These are phyloP conservation scores for Anorthoa munda DNA, from an alignment of 2,888 invertebrate species.

Conservation along the genomic window DNA sequence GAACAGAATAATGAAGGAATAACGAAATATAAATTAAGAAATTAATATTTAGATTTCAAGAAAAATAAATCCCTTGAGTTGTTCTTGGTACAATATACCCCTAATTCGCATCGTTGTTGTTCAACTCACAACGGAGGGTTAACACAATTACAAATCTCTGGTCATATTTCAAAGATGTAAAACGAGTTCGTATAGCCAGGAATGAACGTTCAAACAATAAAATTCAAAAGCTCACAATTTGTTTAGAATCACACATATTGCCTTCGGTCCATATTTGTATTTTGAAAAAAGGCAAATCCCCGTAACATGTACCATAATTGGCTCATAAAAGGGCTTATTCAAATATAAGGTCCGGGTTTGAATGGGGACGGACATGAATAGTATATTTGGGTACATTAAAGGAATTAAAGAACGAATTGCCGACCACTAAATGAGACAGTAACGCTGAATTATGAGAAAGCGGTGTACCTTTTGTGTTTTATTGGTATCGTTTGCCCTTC, in stretches of 20 bases:
- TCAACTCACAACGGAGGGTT: conserved; percentile 18
- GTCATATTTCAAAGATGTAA: conserved; percentile 24
- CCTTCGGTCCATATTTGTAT: conserved; percentile 42
- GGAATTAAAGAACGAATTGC: conserved; percentile 49
- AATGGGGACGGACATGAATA: conserved; percentile 50
- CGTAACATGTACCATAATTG: conserved; percentile 52
- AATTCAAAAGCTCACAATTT: conserved; percentile 34
- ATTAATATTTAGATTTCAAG: conserved; percentile 25
- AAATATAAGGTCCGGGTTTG: conserved; percentile 46
- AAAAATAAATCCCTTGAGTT: conserved; percentile 29
- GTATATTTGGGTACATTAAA: conserved; percentile 55
- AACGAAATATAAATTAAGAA: conserved; percentile 36
- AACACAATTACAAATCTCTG: conserved; percentile 32
- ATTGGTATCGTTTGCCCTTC: conserved; percentile 18
- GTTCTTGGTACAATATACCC: conserved; percentile 27
- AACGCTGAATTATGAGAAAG: conserved; percentile 44
- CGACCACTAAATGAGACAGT: conserved; percentile 51
- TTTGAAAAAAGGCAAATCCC: conserved; percentile 51
- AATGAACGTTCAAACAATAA: conserved; percentile 48
- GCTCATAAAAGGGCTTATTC: conserved; percentile 55
- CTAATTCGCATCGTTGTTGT: conserved; percentile 4
- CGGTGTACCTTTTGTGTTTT: conserved; percentile 25
- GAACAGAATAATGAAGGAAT: conserved; percentile 28
- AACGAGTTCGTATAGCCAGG: conserved; percentile 14
- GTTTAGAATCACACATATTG: conserved; percentile 41